Conservation (phyloP, 2,888 invertebrate species). For the Chloroclystis v-ata region DNA sequence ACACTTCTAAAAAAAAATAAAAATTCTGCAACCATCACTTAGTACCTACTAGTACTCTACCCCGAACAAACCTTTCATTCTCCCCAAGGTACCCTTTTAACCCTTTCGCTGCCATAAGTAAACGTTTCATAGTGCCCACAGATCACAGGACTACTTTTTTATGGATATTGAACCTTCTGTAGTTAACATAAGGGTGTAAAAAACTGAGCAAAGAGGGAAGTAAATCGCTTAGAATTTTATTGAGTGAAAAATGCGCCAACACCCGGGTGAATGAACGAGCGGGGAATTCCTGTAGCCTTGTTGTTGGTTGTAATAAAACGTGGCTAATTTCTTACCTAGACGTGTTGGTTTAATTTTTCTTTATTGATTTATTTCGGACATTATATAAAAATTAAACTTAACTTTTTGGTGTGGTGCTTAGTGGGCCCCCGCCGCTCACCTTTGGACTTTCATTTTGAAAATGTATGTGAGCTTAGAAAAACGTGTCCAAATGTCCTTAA, state of each 20-base stretch:
- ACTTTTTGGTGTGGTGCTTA: no score
- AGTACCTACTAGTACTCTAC: not conserved
- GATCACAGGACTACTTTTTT: not conserved
- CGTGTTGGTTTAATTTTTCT: no score
- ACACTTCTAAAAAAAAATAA: not conserved
- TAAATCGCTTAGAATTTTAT: conserved; percentile 1
- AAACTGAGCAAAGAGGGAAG: not conserved
- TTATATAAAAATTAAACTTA: no score
- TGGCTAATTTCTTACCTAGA: no score
- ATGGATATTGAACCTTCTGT: not conserved
- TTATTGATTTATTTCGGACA: no score
- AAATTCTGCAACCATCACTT: no score
- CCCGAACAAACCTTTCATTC: not conserved
- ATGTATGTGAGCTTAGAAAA: no score
- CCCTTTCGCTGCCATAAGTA: conserved; percentile 5
- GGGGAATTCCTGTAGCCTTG: not conserved
- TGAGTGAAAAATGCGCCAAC: not conserved
- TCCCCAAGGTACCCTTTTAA: conserved; percentile 1
- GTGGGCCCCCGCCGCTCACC: no score
- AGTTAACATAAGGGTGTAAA: not conserved
- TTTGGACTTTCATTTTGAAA: no score
- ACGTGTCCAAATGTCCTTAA: no score
- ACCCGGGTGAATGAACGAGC: not conserved
- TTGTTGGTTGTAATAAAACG: no score
- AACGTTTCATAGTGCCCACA: conserved; percentile 5